A percentile compares a stretch with the other conserved stretches of the same genome.
Evolutionary conservation across 2,888 invertebrate genomes (phyloP).

Genomic region (Tillus elongatus): DNA sequence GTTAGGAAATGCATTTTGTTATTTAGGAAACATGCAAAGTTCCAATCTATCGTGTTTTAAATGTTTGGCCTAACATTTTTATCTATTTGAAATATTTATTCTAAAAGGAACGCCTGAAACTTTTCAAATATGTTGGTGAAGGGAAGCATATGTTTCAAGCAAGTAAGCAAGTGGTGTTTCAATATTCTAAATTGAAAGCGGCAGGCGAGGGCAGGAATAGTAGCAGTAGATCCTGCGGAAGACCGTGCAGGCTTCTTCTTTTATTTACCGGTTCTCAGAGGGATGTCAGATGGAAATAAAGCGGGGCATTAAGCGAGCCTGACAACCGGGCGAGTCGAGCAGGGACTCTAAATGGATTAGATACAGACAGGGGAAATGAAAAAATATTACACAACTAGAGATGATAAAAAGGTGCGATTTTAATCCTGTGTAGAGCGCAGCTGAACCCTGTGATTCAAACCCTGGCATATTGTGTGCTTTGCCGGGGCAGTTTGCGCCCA

Average conservation of each 20-base stretch:
- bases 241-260: too few species aligned
- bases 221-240: slow-evolving; percentile 13
- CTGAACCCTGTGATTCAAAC: too few species aligned
- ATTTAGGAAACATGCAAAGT: too few species aligned
- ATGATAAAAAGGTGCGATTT: slow-evolving; percentile 38
- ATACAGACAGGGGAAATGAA: slow-evolving; percentile 37
- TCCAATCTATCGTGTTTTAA: too few species aligned
- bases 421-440: slow-evolving; percentile 31
- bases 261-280: slow-evolving; percentile 21
- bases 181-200: slow-evolving; percentile 21
- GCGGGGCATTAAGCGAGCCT: slow-evolving; percentile 34
- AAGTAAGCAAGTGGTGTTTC: slow-evolving; percentile 19
- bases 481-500: too few species aligned
- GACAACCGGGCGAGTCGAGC: slow-evolving; percentile 31
- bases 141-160: too few species aligned
- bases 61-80: too few species aligned
- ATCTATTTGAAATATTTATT: too few species aligned
- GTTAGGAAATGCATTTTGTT: too few species aligned
- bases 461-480: too few species aligned
- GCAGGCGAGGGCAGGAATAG: slow-evolving; percentile 9
- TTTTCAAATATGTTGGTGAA: too few species aligned
- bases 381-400: slow-evolving; percentile 38
- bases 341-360: slow-evolving; percentile 37
- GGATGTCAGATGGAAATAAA: slow-evolving; percentile 32
- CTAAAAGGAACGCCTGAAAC: too few species aligned